Evolutionary conservation across 2,888 invertebrate genomes (phyloP).

Genomic region (Hypomecis atomaria): DNA sequence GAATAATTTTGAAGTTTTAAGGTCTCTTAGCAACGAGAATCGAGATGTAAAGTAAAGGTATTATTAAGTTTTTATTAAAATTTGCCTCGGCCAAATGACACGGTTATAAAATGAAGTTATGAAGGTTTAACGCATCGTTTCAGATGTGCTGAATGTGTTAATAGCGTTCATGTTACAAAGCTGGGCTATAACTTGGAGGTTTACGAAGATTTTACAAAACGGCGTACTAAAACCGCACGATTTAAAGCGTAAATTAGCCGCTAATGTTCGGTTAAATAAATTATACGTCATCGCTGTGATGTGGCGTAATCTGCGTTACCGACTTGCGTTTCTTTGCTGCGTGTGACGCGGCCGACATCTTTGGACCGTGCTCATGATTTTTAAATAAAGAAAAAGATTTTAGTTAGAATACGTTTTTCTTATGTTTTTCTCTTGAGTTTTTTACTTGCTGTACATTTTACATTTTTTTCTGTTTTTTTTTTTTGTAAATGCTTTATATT

Average conservation of each 20-base stretch:
- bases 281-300: conserved; percentile 17
- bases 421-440: no score
- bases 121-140: conserved; percentile 28
- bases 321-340: no score
- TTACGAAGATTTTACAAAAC: conserved; percentile 35
- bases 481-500: no score
- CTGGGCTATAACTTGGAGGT: conserved; percentile 23
- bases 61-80: neutral
- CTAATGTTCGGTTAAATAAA: conserved; percentile 26
- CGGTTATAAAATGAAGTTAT: conserved; percentile 37
- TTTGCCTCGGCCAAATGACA: conserved; percentile 18
- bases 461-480: no score
- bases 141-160: conserved; percentile 24
- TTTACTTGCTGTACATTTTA: no score
- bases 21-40: conserved; percentile 2
- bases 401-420: no score
- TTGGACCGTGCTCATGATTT: no score
- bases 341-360: no score
- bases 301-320: neutral
- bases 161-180: conserved; percentile 20
- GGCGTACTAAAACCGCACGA: conserved; percentile 16
- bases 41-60: neutral
- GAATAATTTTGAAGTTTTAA: neutral
- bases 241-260: conserved; percentile 31
- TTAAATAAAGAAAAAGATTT: no score